Percentiles rank a stretch among this genome's conserved stretches.
phyloP scores from a whole-genome alignment of 2,888 invertebrate species.

The Anoplius nigerrimus region DNA sequence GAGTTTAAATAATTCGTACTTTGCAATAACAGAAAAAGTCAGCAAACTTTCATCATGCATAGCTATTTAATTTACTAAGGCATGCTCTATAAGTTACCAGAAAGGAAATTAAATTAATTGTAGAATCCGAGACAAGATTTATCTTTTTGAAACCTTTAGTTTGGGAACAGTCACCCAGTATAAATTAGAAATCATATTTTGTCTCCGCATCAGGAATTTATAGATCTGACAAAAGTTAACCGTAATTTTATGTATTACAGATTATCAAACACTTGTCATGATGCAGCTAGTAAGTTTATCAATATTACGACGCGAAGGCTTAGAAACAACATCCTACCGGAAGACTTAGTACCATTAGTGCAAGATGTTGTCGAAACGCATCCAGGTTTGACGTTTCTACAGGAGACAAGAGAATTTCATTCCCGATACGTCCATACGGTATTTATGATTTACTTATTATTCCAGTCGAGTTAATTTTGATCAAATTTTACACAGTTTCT shows the following conservation, averaged over 20 bases:
- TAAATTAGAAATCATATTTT: no score
- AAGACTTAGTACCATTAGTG: slow-evolving; percentile 94
- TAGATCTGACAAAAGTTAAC: neutral
- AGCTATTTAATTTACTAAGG: no score
- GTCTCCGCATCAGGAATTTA: neutral
- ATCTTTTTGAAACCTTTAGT: no score
- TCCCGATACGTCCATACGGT: slow-evolving; percentile 99
- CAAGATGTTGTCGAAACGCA: slow-evolving; percentile 99
- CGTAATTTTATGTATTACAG: slow-evolving; percentile 75
- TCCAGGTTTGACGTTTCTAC: slow-evolving; percentile 97
- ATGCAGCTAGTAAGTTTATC: slow-evolving; percentile 92
- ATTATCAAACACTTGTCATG: slow-evolving; percentile 88
- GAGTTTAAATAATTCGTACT: no score
- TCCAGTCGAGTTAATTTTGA: no score
- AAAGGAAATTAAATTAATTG: no score
- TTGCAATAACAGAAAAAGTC: no score
- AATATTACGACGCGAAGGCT: slow-evolving; percentile 87
- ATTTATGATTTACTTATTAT: slow-evolving; percentile 46
- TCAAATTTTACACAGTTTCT: no score
- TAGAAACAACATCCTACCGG: slow-evolving; percentile 83
- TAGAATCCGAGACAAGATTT: no score
- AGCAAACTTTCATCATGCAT: no score
- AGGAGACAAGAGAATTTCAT: slow-evolving; percentile 99
- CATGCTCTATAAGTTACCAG: no score
- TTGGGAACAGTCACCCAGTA: no score